Evolutionary conservation across 2,888 invertebrate genomes (phyloP), one percentile per base, ranked within the genome.

Genomic region (Ctena decussata): DNA sequence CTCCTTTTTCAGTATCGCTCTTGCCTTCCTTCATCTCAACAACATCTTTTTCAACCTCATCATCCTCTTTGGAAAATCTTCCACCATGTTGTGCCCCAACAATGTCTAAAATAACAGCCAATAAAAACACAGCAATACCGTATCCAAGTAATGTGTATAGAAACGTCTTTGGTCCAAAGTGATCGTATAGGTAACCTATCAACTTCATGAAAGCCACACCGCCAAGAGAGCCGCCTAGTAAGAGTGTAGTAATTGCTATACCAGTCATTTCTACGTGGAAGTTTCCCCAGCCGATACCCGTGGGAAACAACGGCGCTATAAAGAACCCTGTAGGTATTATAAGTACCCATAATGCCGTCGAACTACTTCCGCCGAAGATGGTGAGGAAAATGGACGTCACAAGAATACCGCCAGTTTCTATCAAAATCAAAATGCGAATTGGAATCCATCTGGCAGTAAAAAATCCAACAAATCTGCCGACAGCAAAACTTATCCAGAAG

Each of bases 401-500:
- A 0, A 92, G 72, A 0, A 79, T 82, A 0, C 90, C 90, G 44
- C 82, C 78, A 15, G 87, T 85, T 69, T 92, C 90, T 21, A 90
- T 82, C 41, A 92, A 27, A 21, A 92, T 83, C n/a, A 93, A 71
- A 74, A 85, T 80, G 8, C 90, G 65, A 11, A 92, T 87, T 0
- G 91, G 90, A 32, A 93, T 84, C 70, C 83, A 92, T 24, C 87
- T 76, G 0, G 92, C 90, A 0, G 90, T 70, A 0, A 92, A 27
- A 32, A 93, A 89, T 15, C 92, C 92, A 12, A 85, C 73, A 30
- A 91, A 73, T 2, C 93, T 75, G 0, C 92, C 93, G 2, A 86
- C 53, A 0, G 92, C 90, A 84, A 92, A 92, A 77, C 92, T 88
- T 6, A 91, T 89, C 92, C 93, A 94, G 77, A 92, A 94, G 2